These are phyloP conservation scores for Actinemys pallida DNA, from an alignment of 2,113 vertebrate species.

Conservation along the genomic window DNA sequence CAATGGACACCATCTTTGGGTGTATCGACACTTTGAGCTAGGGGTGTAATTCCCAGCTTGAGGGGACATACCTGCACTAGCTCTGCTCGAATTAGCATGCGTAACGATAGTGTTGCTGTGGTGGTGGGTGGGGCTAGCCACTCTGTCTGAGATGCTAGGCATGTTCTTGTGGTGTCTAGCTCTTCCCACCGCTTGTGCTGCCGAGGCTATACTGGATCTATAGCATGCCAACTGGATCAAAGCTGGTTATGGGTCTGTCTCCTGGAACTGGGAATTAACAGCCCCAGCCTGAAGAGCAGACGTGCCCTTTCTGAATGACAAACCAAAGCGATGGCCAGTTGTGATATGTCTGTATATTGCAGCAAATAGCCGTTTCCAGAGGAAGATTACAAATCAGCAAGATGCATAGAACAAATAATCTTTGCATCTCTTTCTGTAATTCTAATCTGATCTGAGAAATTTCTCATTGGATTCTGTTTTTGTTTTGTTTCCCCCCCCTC, in stretches of 20 bases:
- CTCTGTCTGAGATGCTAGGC: neutral
- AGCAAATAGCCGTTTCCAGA: neutral
- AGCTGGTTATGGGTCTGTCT: neutral
- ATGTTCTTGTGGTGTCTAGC: neutral
- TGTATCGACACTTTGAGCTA: neutral
- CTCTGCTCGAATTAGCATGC: neutral
- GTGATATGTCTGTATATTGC: neutral
- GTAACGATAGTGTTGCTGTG: neutral
- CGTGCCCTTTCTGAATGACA: neutral
- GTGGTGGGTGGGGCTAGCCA: neutral
- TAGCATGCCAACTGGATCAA: neutral
- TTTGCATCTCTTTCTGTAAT: neutral
- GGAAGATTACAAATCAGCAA: neutral
- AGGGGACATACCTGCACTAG: neutral
- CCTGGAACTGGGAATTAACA: neutral
- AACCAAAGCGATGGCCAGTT: neutral
- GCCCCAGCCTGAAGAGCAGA: neutral
- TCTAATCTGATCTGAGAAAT: constrained; percentile 3
- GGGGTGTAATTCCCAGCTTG: neutral
- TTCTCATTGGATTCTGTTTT: neutral
- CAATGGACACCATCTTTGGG: neutral
- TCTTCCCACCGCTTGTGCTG: neutral
- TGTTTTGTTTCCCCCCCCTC: too few species aligned
- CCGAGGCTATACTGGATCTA: neutral
- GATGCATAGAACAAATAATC: neutral